A percentile compares a stretch with the other conserved stretches of the same genome.
Evolutionary conservation across 2,888 invertebrate species (phyloP).

Genomic region (Pristionchus exspectatus): DNA sequence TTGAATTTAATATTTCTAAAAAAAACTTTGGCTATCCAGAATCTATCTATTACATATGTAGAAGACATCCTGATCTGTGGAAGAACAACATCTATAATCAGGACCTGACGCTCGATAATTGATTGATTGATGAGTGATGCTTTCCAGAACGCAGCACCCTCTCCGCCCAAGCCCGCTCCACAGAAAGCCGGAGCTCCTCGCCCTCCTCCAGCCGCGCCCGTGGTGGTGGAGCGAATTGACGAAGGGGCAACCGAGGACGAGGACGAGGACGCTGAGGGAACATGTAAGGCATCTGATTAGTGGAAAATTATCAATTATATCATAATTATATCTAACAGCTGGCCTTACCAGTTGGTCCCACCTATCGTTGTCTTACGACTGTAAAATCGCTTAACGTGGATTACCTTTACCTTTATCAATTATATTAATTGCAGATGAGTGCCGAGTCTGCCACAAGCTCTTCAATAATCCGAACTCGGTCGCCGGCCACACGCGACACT

Average conservation of each 20-base stretch:
- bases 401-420: not conserved
- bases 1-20: not conserved
- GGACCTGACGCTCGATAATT: too few relatives aligned
- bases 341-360: too few relatives aligned
- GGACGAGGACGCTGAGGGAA: not conserved
- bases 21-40: too few relatives aligned
- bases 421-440: not conserved
- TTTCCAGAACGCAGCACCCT: not conserved
- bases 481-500: conserved; percentile 54
- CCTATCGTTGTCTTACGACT: too few relatives aligned
- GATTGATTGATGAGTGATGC: too few relatives aligned
- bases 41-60: too few relatives aligned
- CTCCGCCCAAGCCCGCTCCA: not conserved
- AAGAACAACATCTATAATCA: too few relatives aligned
- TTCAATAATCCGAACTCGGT: conserved; percentile 35
- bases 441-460: conserved; percentile 19
- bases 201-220: not conserved
- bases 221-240: not conserved
- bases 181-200: not conserved
- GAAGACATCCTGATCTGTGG: too few relatives aligned
- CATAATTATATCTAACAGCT: too few relatives aligned
- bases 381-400: not conserved
- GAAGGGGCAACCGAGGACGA: not conserved
- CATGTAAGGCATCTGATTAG: too few relatives aligned
- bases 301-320: too few relatives aligned